Base-by-base conservation (phyloP, 2,888 invertebrate species). In the Cryptus viduatorius region DNA sequence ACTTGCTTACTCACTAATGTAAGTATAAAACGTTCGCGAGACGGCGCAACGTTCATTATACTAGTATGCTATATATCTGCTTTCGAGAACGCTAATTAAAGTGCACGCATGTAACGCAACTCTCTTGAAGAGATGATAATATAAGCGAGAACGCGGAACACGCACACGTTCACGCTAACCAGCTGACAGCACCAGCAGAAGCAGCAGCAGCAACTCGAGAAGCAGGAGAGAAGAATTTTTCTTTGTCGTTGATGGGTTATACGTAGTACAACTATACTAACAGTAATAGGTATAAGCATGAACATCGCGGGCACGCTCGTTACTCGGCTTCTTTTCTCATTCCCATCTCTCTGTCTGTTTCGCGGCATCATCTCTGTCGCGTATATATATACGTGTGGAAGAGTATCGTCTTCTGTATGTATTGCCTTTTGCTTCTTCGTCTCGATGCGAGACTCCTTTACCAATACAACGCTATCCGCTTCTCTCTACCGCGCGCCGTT, bases 151-250 rank as follows among this genome's bases (percentile, higher is more conserved):
- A 76, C 76, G 79, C 69, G 53, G 77, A 83, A 19, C 64, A 61
- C 86, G 86, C 87, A 75, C 86, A 80, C 76, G 68, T n/a, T 71
- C 48, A 44, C 83, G 89, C 87, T 86, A 87, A 86, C 85, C 85
- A 86, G 86, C 87, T 84, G 86, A 87, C 87, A 84, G 82, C 65
- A 37, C n/a, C 12, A 56, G 68, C 31, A 31, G 61, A 46, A 59
- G 68, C 31, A 31, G 61, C 61, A 59, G 68, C 24, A 59, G 68
- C 42, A 48, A 68, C 42, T 44, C 16, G 86, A 78, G n/a, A 46
- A 82, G 50, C 31, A 61, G 69, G 29, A 44, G 61, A 80, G 48
- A 42, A 59, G 73, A 37, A 31, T 50, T 77, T 44, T 14, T n/a
- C 50, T 46, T 65, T 44, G 31, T 61, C 65, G 44, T 42, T 61